Conservation (phyloP, 2,113 vertebrate genomes). For the Typhlomys cinereus region DNA sequence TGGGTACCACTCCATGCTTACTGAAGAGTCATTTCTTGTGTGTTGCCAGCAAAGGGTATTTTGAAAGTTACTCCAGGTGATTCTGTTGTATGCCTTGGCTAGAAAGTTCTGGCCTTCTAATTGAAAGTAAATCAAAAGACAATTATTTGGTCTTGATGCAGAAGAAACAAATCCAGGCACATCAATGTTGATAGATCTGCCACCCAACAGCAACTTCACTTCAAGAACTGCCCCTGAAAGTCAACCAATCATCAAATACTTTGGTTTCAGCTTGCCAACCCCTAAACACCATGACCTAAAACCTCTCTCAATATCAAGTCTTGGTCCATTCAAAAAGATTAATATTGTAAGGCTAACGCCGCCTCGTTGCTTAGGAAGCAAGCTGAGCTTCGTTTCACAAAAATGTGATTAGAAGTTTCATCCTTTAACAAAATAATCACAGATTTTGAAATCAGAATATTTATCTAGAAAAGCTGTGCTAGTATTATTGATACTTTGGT, state of each 20-base stretch:
- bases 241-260: neutral
- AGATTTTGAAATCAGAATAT: slow-evolving; percentile 10
- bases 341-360: neutral
- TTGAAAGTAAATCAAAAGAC: slow-evolving; percentile 51
- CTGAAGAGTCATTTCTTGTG: neutral
- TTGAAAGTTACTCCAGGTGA: neutral
- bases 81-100: neutral
- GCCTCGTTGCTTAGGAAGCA: neutral
- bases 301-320: neutral
- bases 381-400: neutral
- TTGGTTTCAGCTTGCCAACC: neutral
- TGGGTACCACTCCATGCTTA: neutral
- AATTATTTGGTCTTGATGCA: slow-evolving; percentile 23
- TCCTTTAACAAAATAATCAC: neutral
- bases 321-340: neutral
- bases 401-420: neutral
- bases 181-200: slow-evolving; percentile 47
- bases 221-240: slow-evolving; percentile 27
- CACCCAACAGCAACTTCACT: neutral
- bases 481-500: neutral
- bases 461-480: neutral
- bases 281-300: neutral
- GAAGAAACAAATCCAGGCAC: slow-evolving; percentile 41
- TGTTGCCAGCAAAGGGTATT: neutral
- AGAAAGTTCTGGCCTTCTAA: slow-evolving; percentile 22